Evolutionary conservation across 2,797 vertebrate genomes (phyloP), one percentile per base, ranked within the genome.

Genomic region (Vireo griseus): DNA sequence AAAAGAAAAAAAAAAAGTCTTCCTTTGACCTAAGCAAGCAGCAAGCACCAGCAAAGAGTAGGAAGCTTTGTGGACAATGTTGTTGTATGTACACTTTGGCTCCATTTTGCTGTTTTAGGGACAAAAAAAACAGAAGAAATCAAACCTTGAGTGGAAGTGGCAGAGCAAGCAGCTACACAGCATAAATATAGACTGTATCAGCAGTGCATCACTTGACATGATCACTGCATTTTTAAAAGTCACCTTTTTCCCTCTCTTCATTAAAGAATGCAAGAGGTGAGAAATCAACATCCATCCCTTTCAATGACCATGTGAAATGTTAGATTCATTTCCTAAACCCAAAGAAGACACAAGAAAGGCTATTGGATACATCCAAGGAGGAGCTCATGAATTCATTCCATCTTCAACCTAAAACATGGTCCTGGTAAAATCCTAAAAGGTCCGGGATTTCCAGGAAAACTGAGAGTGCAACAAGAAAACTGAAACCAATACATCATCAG

Each of bases 111-210:
- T 80, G 35, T 57, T 82, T 73, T 39, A 66, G 9, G 21, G 51
- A 61, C 16, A 88, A 80, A 69, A 35, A 25, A 50, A 67, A 29
- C n/a, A 52, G 17, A 42, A 65, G 17, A 59, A 74, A 71, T 24
- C 59, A 80, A 93, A 55, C 24, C 37, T 10, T 31, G 24, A 55
- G 20, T 42, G 20, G 28, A 91, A 73, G 76, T 1, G 5, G 44
- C 31, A 84, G 44, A 80, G 37, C 61, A 91, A 81, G 61, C n/a
- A 73, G 68, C 45, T 73, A 40, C 37, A 37, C 13, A 31, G 59
- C 29, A 59, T 0, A 3, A 77, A 74, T 0, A 0, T 22, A 84
- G 69, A 55, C 42, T 3, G 1, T 8, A 42, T 37, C 57, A 44
- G 40, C 55, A 62, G 21, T 20, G 29, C 17, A 4, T 24, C 35